phyloP scores from a whole-genome alignment of 2,113 vertebrate species.

The Tetrao urogallus region DNA sequence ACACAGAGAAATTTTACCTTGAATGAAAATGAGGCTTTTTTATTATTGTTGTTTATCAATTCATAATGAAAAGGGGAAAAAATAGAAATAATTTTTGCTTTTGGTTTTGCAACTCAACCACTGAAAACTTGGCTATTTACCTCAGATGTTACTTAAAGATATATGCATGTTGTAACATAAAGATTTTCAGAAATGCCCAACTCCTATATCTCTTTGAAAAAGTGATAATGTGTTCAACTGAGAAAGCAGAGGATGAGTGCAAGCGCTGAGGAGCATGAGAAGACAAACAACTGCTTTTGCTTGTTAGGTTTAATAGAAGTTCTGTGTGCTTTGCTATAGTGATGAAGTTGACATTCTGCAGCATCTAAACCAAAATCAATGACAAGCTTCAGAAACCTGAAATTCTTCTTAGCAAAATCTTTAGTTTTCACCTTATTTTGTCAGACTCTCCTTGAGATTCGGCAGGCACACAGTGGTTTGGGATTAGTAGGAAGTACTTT shows the following conservation, averaged over 20 bases:
- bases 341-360: neutral
- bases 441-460: neutral
- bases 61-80: neutral
- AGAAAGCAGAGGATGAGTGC: neutral
- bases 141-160: neutral
- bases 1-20: neutral
- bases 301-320: neutral
- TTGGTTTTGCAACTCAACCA: neutral
- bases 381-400: neutral
- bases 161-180: neutral
- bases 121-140: neutral
- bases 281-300: neutral
- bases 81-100: neutral
- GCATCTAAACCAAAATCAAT: neutral
- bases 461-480: neutral
- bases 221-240: neutral
- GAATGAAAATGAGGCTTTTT: neutral
- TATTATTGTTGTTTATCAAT: neutral
- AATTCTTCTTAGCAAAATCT: neutral
- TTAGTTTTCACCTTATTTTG: neutral
- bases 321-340: rapidly evolving
- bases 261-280: neutral
- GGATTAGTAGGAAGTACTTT: neutral
- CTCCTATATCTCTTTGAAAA: neutral
- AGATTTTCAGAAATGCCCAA: neutral